Evolutionary conservation across 1,140 invertebrate genomes (phyloP).

Genomic region (Calephelis nemesis): DNA sequence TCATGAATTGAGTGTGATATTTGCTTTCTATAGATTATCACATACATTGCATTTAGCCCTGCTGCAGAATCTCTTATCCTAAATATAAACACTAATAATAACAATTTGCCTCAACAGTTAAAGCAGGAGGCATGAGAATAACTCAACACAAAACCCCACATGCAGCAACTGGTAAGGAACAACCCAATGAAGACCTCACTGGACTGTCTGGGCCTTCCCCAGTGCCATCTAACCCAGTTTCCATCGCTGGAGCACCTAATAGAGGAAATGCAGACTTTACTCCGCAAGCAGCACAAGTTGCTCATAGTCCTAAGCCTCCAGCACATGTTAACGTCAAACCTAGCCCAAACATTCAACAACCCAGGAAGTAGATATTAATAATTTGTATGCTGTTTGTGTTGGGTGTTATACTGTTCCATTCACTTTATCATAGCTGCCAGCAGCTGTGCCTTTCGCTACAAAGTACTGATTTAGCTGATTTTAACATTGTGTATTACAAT

Average conservation of each 20-base stretch:
- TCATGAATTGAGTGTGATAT: too few relatives aligned
- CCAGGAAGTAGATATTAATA: constrained; percentile 83
- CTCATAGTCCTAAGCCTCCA: constrained; percentile 87
- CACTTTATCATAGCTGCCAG: constrained; percentile 11
- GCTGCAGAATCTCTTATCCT: too few relatives aligned
- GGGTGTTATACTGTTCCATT: constrained; percentile 30
- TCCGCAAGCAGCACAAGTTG: constrained; percentile 90
- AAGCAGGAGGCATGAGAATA: constrained; percentile 95
- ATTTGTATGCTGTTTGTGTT: constrained; percentile 40
- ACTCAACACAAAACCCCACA: constrained; percentile 90
- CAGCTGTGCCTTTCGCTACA: background rate
- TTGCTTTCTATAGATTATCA: too few relatives aligned
- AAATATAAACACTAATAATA: too few relatives aligned
- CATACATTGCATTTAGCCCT: too few relatives aligned
- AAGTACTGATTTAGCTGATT: background rate
- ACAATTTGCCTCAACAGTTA: constrained; percentile 80
- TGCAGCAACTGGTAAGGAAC: constrained; percentile 81
- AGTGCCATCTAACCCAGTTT: constrained; percentile 86
- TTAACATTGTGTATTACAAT: constrained; percentile 1
- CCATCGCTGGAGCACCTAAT: constrained; percentile 88
- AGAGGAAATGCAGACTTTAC: constrained; percentile 93
- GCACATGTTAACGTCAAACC: constrained; percentile 80
- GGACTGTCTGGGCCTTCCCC: constrained; percentile 74
- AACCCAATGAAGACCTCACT: constrained; percentile 66
- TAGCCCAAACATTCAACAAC: constrained; percentile 86